A percentile compares a stretch with the other conserved stretches of the same genome.
Conservation (phyloP, 1,140 invertebrate species). For the Bursaphelenchus mucronatus region DNA sequence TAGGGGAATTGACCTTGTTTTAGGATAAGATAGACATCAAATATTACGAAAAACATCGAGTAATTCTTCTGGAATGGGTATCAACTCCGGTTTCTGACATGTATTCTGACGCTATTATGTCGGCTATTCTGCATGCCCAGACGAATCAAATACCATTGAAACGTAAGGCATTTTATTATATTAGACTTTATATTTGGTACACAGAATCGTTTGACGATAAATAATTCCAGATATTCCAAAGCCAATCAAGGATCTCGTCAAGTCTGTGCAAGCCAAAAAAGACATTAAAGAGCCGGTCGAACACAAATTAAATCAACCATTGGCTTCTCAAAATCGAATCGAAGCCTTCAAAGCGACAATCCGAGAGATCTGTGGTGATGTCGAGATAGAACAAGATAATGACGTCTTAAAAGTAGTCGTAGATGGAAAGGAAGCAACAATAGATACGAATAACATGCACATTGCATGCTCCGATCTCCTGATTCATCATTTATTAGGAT, state of each 20-base stretch:
- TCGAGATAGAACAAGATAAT: not conserved
- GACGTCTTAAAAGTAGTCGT: conserved; percentile 16
- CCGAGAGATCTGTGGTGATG: not conserved
- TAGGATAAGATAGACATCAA: conserved; percentile 31
- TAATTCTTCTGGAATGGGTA: conserved; percentile 71
- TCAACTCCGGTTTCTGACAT: conserved; percentile 92
- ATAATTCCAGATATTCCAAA: conserved; percentile 37
- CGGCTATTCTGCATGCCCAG: conserved; percentile 64
- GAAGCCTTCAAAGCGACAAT: conserved; percentile 1
- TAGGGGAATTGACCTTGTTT: conserved; percentile 62
- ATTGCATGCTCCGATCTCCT: conserved; percentile 33
- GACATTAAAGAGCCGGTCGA: not conserved
- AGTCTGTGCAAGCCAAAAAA: not conserved
- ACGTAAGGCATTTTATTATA: conserved; percentile 28
- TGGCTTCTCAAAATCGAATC: not conserved
- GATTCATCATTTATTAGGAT: conserved; percentile 32
- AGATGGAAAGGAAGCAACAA: conserved; percentile 33
- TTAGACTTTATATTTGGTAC: conserved; percentile 1
- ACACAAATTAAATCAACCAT: not conserved
- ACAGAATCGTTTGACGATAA: not conserved
- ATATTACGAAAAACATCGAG: conserved; percentile 19
- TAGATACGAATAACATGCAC: conserved; percentile 32
- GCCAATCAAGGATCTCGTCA: conserved; percentile 2
- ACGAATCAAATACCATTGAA: conserved; percentile 53
- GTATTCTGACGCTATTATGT: conserved; percentile 89